Evolutionary conservation across 2,113 vertebrate genomes (phyloP).

Genomic region (Nymphicus hollandicus): DNA sequence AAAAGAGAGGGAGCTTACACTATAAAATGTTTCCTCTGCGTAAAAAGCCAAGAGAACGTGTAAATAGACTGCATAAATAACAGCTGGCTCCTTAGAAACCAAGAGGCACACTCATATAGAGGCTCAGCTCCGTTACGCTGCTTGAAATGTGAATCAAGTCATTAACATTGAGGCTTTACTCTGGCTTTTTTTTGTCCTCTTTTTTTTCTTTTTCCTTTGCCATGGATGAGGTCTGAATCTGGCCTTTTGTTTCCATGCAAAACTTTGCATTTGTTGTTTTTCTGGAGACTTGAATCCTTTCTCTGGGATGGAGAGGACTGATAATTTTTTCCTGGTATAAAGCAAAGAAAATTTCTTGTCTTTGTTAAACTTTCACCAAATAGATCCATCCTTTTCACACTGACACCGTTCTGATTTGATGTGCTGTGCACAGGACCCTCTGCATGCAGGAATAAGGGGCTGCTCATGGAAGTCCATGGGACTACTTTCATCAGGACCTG

Average conservation of each 20-base stretch:
- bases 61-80: slow-evolving; percentile 61
- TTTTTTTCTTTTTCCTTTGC: not conserved
- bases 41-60: not conserved
- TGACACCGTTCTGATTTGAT: too few species aligned
- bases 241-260: not conserved
- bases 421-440: not conserved
- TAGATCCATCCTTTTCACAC: not conserved
- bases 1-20: not conserved
- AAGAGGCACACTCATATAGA: not conserved
- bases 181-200: not conserved
- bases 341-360: not conserved
- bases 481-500: not conserved
- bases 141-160: not conserved
- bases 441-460: fast-evolving
- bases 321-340: not conserved
- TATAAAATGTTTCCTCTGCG: slow-evolving; percentile 22
- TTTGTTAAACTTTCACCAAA: not conserved
- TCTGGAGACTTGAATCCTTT: not conserved
- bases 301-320: too few species aligned
- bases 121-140: not conserved
- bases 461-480: not conserved
- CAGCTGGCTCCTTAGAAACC: slow-evolving; percentile 54
- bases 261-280: not conserved
- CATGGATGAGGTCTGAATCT: not conserved
- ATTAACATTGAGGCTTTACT: not conserved